These are phyloP conservation scores for Apostichopus parvimensis DNA, from an alignment of 35 echinoderm and acorn worm genomes.

Conservation along the genomic window DNA sequence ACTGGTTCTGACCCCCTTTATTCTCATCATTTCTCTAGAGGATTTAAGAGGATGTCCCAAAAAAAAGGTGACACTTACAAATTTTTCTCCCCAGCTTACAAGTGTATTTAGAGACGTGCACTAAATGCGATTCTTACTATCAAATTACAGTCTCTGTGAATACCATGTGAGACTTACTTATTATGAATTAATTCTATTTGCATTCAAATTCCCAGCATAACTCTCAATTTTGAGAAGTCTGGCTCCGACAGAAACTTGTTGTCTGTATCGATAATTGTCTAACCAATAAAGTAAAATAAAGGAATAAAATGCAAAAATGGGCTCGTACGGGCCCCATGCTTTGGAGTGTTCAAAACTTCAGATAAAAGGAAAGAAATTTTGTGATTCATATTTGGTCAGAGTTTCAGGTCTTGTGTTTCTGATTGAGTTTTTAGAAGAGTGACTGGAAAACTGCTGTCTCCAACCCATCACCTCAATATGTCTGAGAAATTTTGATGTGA, in stretches of 20 bases:
- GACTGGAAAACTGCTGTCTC: background rate
- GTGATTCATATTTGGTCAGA: conserved; percentile 41
- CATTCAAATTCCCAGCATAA: background rate
- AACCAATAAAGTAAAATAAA: conserved; percentile 26
- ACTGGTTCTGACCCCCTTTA: no score
- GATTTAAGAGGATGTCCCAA: background rate
- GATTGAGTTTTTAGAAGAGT: background rate
- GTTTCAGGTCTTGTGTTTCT: background rate
- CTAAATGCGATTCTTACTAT: background rate
- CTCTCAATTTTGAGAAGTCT: background rate
- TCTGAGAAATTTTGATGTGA: background rate
- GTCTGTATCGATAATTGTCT: conserved; percentile 27
- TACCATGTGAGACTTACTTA: background rate
- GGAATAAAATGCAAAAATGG: background rate
- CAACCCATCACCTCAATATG: conserved; percentile 20
- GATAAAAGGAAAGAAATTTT: background rate
- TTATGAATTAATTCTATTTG: background rate
- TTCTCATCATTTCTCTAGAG: background rate
- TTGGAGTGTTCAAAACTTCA: background rate
- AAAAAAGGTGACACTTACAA: background rate
- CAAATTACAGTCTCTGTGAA: background rate
- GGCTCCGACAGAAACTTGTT: background rate
- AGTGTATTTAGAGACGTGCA: background rate
- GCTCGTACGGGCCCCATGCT: background rate
- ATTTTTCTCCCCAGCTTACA: background rate